Evolutionary conservation across 2,797 vertebrate genomes (phyloP).

Genomic region (Hipposideros larvatus): DNA sequence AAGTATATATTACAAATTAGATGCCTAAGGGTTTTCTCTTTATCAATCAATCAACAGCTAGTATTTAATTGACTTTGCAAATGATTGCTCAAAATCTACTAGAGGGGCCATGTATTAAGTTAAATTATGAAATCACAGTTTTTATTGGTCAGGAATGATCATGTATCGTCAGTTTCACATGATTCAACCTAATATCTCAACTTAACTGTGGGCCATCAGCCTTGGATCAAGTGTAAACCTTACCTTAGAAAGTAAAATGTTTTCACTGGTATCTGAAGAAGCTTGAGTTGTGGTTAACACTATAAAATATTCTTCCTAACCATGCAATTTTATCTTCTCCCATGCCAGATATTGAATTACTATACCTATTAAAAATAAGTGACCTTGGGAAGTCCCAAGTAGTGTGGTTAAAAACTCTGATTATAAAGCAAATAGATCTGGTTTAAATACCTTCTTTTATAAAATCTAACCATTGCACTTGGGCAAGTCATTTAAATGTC

Average conservation of each 20-base stretch:
- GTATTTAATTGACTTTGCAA: slow-evolving; percentile 47
- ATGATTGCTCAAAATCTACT: slow-evolving; percentile 1
- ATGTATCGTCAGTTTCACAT: neutral
- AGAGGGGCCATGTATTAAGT: neutral
- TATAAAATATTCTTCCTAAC: neutral
- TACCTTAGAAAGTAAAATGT: neutral
- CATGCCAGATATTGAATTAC: neutral
- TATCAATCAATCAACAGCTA: slow-evolving; percentile 52
- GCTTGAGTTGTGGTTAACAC: neutral
- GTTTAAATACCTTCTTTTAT: neutral
- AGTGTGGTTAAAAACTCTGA: neutral
- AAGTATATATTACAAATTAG: slow-evolving; percentile 53
- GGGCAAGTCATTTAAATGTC: neutral
- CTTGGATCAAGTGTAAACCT: neutral
- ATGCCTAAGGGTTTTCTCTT: neutral
- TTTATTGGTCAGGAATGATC: neutral
- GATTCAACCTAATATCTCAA: neutral
- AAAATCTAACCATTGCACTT: neutral
- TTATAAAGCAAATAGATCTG: neutral
- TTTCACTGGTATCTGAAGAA: neutral
- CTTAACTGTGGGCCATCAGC: neutral
- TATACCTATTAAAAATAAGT: neutral
- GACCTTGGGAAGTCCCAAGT: neutral
- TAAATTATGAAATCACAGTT: neutral
- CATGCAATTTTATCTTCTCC: neutral